Base-by-base conservation (phyloP, 2,113 vertebrate species). In the Hyla sarda region DNA sequence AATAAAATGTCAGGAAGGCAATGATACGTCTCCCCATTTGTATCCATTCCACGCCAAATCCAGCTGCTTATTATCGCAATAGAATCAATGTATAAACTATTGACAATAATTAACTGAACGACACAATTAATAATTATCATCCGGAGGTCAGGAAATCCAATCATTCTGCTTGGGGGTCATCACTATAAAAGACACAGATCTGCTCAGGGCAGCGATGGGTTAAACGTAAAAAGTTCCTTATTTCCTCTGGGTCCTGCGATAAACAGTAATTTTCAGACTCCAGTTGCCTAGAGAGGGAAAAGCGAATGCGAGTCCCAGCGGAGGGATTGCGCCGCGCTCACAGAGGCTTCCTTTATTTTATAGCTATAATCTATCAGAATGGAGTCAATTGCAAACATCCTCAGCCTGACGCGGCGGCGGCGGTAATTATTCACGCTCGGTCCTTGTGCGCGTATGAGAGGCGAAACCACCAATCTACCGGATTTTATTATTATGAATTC, bases 211-310 rank as follows among this genome's bases (percentile, higher is more conserved):
- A 14, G 1, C 1, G 13, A 80, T 45, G 78, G 56, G 78, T 65
- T 81, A 81, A 65, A 17, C 13, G 2, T 28, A 72, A 45, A 1
- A 0, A 25, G 1, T 83, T 28, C 48, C 14, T 32, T 52, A 74
- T 84, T 48, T 77, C 72, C 73, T 50, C 25, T 84, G 83, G 73
- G 83, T 13, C 23, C 14, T 37, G 34, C 3, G 21, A 69, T 86
- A 81, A 86, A 73, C 84, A 72, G 30, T 71, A 45, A 85, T 85
- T 79, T 23, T 45, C 48, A 69, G 30, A 23, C 67, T 73, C 45
- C 19, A 58, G 85, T 82, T 86, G 52, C 85, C 67, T 86, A 60
- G 85, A 58, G 37, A 82, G 52, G 25, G 78, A 82, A 60, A 73
- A 37, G 9, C 69, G 32, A 86, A 50, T 28, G 14, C 21, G 0